These are phyloP conservation scores for Urocitellus parryii DNA, from an alignment of 2,113 vertebrate species.

Conservation along the genomic window DNA sequence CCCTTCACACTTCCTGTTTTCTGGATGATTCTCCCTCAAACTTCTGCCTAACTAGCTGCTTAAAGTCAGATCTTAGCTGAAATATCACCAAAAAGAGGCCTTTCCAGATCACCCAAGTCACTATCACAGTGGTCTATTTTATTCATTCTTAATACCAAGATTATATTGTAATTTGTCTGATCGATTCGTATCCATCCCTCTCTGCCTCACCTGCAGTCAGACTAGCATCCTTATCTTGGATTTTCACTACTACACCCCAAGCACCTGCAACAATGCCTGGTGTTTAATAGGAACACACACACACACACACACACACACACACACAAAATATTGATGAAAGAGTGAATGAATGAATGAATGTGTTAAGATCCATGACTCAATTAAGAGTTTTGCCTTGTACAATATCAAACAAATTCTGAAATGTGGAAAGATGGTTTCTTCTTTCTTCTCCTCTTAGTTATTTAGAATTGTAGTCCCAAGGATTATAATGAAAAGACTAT, in stretches of 20 bases:
- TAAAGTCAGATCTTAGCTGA: not conserved
- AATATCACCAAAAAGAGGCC: not conserved
- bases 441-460: not conserved
- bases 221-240: not conserved
- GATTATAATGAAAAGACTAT: not conserved
- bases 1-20: not conserved
- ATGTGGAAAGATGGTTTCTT: not conserved
- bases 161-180: not conserved
- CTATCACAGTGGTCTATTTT: not conserved
- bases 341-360: not conserved
- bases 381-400: not conserved
- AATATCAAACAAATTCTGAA: not conserved
- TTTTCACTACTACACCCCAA: not conserved
- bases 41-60: not conserved
- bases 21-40: not conserved
- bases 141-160: not conserved
- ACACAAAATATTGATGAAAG: not conserved
- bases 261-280: not conserved
- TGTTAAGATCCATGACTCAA: not conserved
- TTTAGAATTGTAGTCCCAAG: not conserved
- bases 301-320: no score
- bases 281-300: not conserved
- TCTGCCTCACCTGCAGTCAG: not conserved
- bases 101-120: not conserved
- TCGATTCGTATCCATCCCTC: not conserved